These are phyloP conservation scores for Avahi laniger DNA, from an alignment of 2,797 vertebrate genomes.

Conservation along the genomic window DNA sequence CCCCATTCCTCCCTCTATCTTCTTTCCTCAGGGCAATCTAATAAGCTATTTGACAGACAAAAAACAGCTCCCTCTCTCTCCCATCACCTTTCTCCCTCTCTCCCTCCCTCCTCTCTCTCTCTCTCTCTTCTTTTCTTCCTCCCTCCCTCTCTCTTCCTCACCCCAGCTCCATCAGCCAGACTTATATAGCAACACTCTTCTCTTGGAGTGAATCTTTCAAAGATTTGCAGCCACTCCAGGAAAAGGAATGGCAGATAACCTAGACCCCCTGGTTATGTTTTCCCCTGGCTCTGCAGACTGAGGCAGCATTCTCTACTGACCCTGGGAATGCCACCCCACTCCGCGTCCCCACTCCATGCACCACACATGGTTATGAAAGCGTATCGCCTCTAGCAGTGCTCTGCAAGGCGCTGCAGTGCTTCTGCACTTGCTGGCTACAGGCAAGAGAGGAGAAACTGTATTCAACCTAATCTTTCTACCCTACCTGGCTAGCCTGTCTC, in stretches of 20 bases:
- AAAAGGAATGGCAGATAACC: conserved; percentile 73
- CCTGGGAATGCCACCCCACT: not conserved
- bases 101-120: not conserved
- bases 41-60: not conserved
- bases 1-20: not conserved
- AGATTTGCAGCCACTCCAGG: conserved; percentile 73
- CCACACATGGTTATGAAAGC: accelerated
- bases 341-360: not conserved
- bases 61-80: not conserved
- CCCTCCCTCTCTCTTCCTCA: accelerated
- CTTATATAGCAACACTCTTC: conserved; percentile 67
- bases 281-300: conserved; percentile 34
- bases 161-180: conserved; percentile 52
- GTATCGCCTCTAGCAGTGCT: accelerated
- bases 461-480: not conserved
- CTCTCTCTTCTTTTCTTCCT: not conserved
- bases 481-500: not conserved
- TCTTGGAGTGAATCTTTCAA: conserved; percentile 78
- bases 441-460: not conserved
- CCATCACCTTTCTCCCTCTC: too few relatives aligned
- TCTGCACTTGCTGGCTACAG: not conserved
- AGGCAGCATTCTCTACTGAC: conserved; percentile 53
- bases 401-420: not conserved
- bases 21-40: not conserved
- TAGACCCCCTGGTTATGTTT: conserved; percentile 70